Base-by-base conservation (phyloP, 2,797 vertebrate genomes). In the Brotula barbata region DNA sequence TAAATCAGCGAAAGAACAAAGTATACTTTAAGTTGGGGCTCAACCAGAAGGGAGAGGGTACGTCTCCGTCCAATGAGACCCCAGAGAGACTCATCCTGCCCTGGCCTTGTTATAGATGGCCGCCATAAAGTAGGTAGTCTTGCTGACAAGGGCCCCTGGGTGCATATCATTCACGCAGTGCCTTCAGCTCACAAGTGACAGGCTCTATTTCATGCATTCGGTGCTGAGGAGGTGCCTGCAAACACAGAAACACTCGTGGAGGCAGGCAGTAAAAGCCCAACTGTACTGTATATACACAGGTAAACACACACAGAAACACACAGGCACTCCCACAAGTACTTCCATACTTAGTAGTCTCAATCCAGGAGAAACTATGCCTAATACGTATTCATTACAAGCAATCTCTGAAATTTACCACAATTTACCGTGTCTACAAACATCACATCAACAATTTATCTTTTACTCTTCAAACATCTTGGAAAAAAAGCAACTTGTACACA, bases 101-200 rank as follows among this genome's bases (percentile, higher is more conserved):
- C 22, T 16, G 31, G 42, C 43, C 1, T 19, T 39, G 56, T 83
- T 73, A 86, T 86, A 58, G 63, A 89, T 86, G 43, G 71, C 47
- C 14, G 25, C 59, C 71, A 85, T 87, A 83, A 86, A 84, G 48
- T 37, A 53, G 45, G 31, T 40, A 55, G 17, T 75, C 82, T 64
- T 76, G 75, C 85, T 85, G 87, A 87, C 81, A 69, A 56, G 55
- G 61, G 65, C 71, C 77, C 61, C 80, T 36, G 49, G 72, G 69
- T 65, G 57, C 52, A 21, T 28, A 89, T 87, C 58, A 72, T 46
- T 88, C 81, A 70, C 58, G 21, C n/a, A 15, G 61, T 19, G 39
- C 57, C 69, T 71, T 55, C 59, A 64, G 57, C 67, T 41, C 31
- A 25, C 21, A 41, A 51, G 42, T 21, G 62, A 65, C 73, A 78